Evolutionary conservation across 2,113 vertebrate genomes (phyloP), one percentile per base, ranked within the genome.

Genomic region (Osmerus mordax): DNA sequence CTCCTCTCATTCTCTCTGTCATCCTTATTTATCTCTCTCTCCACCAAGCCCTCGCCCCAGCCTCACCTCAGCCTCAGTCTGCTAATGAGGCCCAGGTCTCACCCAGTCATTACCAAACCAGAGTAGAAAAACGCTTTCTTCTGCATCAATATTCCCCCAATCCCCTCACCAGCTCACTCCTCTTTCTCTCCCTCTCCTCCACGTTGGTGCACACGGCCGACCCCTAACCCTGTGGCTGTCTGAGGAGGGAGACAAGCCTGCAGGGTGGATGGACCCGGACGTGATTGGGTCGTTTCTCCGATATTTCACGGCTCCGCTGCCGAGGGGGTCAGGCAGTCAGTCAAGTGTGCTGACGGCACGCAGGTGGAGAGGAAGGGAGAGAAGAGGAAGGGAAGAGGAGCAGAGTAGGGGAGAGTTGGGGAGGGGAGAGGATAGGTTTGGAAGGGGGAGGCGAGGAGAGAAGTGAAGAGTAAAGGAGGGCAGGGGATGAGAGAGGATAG

Each of bases 161-260:
- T 32, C 15, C 54, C 6, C 15, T 59, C 19, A 51, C 21, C 16
- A 29, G 5, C 18, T 72, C 81, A 64, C 67, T 69, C 23, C 67
- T 66, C 55, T 54, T 14, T 29, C 18, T 55, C 68, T 36, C 67
- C 76, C 41, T 71, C 77, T 65, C 52, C 15, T 72, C 74, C 80
- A 76, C 79, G 29, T 75, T 62, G 77, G 54, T 70, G 81, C 76
- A 75, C 72, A 28, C 54, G 2, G 9, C 16, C 66, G 79, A 84
- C 81, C 83, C 51, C 21, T 81, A 74, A 87, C 87, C 80, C 62
- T 9, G 18, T 60, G 52, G 74, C 76, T 76, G 79, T 85, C 81
- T 67, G 78, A 51, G 56, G 53, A 51, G 54, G 47, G 67, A 28
- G 68, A 53, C 71, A 36, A 16, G 61, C 74, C 65, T 69, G 54